These are phyloP conservation scores for Lithodes maja DNA, from an alignment of 2,888 invertebrate genomes.

Conservation along the genomic window DNA sequence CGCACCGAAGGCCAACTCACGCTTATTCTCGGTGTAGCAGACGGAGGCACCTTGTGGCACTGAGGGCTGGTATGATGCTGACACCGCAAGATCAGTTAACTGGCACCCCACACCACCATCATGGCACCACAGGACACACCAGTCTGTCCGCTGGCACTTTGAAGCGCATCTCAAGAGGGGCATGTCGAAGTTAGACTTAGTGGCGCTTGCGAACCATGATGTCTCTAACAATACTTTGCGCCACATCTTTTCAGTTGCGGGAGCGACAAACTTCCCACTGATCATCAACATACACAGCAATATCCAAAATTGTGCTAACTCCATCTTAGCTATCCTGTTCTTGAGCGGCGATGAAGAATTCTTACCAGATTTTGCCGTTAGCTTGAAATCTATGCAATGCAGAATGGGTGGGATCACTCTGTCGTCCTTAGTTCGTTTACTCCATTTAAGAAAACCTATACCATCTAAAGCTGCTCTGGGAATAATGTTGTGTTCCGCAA, in stretches of 20 bases:
- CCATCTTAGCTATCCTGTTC: no score
- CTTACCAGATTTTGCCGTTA: no score
- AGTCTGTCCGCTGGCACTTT: neutral
- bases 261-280: no score
- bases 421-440: no score
- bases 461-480: no score
- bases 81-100: neutral
- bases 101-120: neutral
- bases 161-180: neutral
- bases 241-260: neutral
- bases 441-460: no score
- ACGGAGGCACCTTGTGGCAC: neutral
- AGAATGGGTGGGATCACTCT: no score
- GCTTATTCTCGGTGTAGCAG: neutral
- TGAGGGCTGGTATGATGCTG: slow-evolving; percentile 12
- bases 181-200: neutral
- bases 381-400: no score
- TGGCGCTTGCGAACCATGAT: neutral
- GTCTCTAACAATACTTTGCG: neutral
- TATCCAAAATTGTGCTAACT: no score
- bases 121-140: neutral
- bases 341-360: no score
- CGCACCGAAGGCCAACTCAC: neutral
- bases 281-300: no score
- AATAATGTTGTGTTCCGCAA: no score